Evolutionary conservation across 2,113 vertebrate genomes (phyloP), one percentile per base, ranked within the genome.

Genomic region (Hippocampus comes): DNA sequence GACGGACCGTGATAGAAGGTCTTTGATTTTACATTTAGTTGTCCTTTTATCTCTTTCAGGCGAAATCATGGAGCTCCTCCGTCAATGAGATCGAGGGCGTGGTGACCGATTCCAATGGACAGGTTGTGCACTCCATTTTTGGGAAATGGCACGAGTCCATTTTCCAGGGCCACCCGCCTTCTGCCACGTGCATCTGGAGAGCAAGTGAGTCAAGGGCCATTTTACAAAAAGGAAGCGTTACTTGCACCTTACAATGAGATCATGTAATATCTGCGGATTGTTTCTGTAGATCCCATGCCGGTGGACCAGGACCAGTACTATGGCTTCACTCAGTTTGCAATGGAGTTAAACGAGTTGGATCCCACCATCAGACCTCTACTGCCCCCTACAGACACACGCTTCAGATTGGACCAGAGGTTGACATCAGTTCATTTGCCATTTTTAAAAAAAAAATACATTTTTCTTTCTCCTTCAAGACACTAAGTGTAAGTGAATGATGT

Each of bases 91-190:
- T 99, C 48, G 94, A 98, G 90, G 97, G 95, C 20, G 94, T 94
- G 2, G 88, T 99, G 10, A 88, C 95, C n/a, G 92, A 98, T 85
- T 89, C 88, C 72, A 80, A 84, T 0, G 96, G 96, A 12, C 94
- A 94, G 70, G 91, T 93, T 0, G 88, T 97, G 10, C 95, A 95
- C 77, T 91, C 93, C 30, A 91, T 99, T 2, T 98, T 96, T 73
- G 97, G 97, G 63, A 97, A 96, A 79, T 99, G 97, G 97, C 94
- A 97, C 0, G 97, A 99, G 34, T 96, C 94, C 21, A 90, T 99
- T 66, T 99, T 95, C 84, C 95, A 93, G 48, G 96, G 95, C 1
- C 92, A 94, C 5, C 86, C 94, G 2, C 94, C 96, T 18, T 94
- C 94, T 20, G 91, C 97, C 71, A 91, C 91, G 0, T 98, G 96